Base-by-base conservation (phyloP, 2,113 vertebrate genomes). In the Mandrillus leucophaeus region DNA sequence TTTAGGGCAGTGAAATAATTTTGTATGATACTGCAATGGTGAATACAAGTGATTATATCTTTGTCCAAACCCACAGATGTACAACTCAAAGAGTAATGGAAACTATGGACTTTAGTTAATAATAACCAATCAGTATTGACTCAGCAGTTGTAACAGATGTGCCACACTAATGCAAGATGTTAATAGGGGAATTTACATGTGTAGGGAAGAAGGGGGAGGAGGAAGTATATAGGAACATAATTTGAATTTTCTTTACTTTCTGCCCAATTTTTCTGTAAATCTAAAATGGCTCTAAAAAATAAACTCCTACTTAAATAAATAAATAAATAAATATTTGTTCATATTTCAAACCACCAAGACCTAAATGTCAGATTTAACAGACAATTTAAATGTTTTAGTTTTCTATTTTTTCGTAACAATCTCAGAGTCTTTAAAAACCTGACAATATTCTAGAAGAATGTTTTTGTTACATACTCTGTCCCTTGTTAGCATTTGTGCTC, bases 401-500 rank as follows among this genome's bases (percentile, higher is more conserved):
- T 97, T 95, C 40, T 92, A 64, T 88, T 97, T 95, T 68, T 91
- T 85, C 22, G 7, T 0, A 0, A 50, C 79, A 11, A 92, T 57
- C 72, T n/a, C 66, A 55, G 40, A 57, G 78, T 66, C 45, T 50
- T 87, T 50, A 80, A 96, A 85, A 97, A 7, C 32, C n/a, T 85
- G 43, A 83, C 61, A 92, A 80, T 43, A 80, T 40, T 83, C 52
- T 38, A 17, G 64, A 75, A 95, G 88, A 59, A 90, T 10, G 1
- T 2, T 95, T 88, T 57, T 94, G 76, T 59, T 84, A 98, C 99
- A 95, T 98, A 99, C 99, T 98, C 99, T 98, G 98, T 99, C 99
- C 98, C 99, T 99, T 27, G 99, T 99, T 91, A 99, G 98, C 99
- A 99, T 99, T 98, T 99, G 99, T 72, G 99, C 99, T 98, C 99